These are phyloP conservation scores for Dermolepida albohirtum DNA, from an alignment of 2,888 invertebrate species.

Conservation along the genomic window DNA sequence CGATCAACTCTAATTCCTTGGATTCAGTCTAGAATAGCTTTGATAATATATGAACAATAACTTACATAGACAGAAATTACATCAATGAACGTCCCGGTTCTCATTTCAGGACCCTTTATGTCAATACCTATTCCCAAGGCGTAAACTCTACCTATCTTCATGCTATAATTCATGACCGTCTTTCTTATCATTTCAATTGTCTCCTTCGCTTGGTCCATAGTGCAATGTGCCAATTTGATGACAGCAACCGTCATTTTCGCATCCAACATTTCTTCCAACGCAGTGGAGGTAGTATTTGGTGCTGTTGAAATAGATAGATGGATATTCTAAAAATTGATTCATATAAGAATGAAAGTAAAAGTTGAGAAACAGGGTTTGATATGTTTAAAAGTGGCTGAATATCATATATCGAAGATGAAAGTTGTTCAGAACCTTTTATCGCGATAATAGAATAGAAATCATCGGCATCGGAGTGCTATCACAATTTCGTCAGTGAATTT, in stretches of 20 bases:
- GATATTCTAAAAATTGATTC: constrained; percentile 1
- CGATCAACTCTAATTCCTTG: constrained; percentile 45
- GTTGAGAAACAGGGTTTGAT: too few relatives aligned
- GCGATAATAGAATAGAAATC: too few relatives aligned
- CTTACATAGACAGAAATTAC: constrained; percentile 64
- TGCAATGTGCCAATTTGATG: constrained; percentile 65
- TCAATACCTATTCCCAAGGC: constrained; percentile 88
- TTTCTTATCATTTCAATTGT: constrained; percentile 65
- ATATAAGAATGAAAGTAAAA: too few relatives aligned
- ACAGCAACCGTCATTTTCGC: constrained; percentile 70
- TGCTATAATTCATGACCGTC: constrained; percentile 70
- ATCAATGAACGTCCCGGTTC: constrained; percentile 85
- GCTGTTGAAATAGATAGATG: constrained; percentile 38
- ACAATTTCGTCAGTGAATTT: too few relatives aligned
- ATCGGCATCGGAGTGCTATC: too few relatives aligned
- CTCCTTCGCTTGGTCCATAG: constrained; percentile 64
- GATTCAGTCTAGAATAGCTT: constrained; percentile 22
- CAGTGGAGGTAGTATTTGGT: constrained; percentile 53
- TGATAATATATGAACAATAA: not conserved
- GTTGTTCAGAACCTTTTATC: too few relatives aligned
- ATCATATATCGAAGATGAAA: too few relatives aligned
- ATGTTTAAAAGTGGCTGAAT: too few relatives aligned
- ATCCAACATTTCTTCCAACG: constrained; percentile 67
- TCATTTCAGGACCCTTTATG: constrained; percentile 89
- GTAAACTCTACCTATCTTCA: constrained; percentile 70